Evolutionary conservation across 2,113 vertebrate species (phyloP).

Genomic region (Menidia beryllina): DNA sequence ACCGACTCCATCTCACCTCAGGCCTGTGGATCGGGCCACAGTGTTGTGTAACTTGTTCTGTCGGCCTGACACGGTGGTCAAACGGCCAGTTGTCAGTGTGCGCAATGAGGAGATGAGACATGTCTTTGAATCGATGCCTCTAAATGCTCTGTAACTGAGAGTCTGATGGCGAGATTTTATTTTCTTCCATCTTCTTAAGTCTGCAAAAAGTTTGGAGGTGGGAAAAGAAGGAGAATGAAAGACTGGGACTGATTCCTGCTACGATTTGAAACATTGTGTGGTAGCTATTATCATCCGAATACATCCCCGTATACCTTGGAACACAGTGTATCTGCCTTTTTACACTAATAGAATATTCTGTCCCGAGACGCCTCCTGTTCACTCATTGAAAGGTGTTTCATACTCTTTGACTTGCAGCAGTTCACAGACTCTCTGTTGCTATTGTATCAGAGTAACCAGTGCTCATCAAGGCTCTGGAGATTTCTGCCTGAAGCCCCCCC

Average conservation of each 20-base stretch:
- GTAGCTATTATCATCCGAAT: constrained; percentile 32
- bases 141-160: constrained; percentile 26
- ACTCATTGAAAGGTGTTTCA: constrained; percentile 64
- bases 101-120: constrained; percentile 35
- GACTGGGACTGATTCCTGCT: constrained; percentile 33
- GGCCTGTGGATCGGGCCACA: constrained; percentile 36
- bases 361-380: constrained; percentile 59
- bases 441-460: constrained; percentile 67
- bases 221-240: constrained; percentile 24
- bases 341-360: constrained; percentile 59
- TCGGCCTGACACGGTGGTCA: constrained; percentile 38
- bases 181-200: constrained; percentile 15
- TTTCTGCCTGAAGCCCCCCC: constrained; percentile 57
- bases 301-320: constrained; percentile 25
- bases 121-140: constrained; percentile 11
- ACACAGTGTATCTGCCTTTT: constrained; percentile 41
- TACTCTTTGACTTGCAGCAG: constrained; percentile 59
- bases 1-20: constrained; percentile 47
- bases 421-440: constrained; percentile 64
- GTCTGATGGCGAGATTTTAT: constrained; percentile 18
- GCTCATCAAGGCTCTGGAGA: constrained; percentile 68
- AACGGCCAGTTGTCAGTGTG: constrained; percentile 28
- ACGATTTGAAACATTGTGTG: constrained; percentile 51
- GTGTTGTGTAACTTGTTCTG: constrained; percentile 35
- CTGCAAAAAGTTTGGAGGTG: constrained; percentile 15